phyloP scores from a whole-genome alignment of 92 coral and sea anemone genomes.

The Zoanthus sociatus region DNA sequence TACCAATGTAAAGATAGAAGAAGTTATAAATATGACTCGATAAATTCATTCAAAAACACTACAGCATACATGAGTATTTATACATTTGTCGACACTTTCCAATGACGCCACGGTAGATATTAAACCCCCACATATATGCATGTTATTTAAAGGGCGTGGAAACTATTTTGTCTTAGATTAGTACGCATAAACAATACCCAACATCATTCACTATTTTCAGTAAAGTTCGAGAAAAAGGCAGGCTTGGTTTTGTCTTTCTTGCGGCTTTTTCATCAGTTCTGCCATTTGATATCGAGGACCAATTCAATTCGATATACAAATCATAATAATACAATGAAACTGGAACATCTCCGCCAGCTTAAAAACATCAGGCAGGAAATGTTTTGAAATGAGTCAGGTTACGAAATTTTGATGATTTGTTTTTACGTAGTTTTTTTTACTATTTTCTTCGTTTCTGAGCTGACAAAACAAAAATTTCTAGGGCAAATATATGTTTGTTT shows the following conservation, averaged over 20 bases:
- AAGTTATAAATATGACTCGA: slow-evolving; percentile 4
- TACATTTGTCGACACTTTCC: not conserved
- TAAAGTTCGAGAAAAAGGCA: not conserved
- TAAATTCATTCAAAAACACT: slow-evolving; percentile 22
- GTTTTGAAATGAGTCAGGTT: too few species aligned
- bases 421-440: too few species aligned
- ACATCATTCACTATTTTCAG: not conserved
- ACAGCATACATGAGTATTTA: not conserved
- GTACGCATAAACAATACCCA: not conserved
- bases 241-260: not conserved
- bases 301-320: not conserved
- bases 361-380: too few species aligned
- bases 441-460: too few species aligned
- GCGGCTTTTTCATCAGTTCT: not conserved
- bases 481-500: not conserved
- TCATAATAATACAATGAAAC: not conserved
- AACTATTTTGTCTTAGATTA: not conserved
- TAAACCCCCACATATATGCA: not conserved
- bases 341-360: too few species aligned
- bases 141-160: slow-evolving; percentile 16
- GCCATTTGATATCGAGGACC: not conserved
- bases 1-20: slow-evolving; percentile 3
- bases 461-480: not conserved
- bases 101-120: slow-evolving; percentile 4
- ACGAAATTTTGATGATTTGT: too few species aligned